Percentiles rank a stretch among this genome's conserved stretches.
Conservation (phyloP, 2,888 invertebrate genomes). For the Copidosoma aretas region DNA sequence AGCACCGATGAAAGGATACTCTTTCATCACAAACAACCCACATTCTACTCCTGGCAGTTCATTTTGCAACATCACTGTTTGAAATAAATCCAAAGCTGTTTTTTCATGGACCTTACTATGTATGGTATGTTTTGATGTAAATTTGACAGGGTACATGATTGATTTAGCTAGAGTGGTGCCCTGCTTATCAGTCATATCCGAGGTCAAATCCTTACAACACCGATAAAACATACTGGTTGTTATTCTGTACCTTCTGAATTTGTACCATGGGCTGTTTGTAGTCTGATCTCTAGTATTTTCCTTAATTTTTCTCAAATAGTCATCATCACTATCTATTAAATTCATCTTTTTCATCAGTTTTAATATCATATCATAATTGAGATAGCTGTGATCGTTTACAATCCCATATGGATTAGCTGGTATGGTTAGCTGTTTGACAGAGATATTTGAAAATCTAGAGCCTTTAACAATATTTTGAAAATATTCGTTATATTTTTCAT, state of each 20-base stretch:
- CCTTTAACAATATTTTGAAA: constrained; percentile 2
- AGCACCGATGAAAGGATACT: constrained; percentile 32
- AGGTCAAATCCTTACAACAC: constrained; percentile 3
- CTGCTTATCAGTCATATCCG: not conserved
- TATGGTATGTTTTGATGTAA: constrained; percentile 9
- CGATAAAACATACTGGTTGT: constrained; percentile 18
- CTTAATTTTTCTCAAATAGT: constrained; percentile 10
- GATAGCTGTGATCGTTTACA: constrained; percentile 4
- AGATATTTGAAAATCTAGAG: constrained; percentile 10
- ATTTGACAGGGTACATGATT: constrained; percentile 5
- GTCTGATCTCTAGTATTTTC: constrained; percentile 5
- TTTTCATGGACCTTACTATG: constrained; percentile 9
- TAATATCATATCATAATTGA: not conserved
- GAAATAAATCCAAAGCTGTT: constrained; percentile 9
- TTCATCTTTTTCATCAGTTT: not conserved
- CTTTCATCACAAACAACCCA: constrained; percentile 35
- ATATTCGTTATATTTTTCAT: constrained; percentile 1
- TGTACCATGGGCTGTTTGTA: constrained; percentile 1
- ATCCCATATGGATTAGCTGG: constrained; percentile 16
- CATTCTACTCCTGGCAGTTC: constrained; percentile 7
- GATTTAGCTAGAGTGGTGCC: not conserved
- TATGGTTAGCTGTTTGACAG: constrained; percentile 9
- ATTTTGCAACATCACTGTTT: not conserved
- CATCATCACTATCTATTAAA: constrained; percentile 1
- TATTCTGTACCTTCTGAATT: not conserved